phyloP scores from a whole-genome alignment of 1,140 invertebrate genomes.

The Metopolophium dirhodum region DNA sequence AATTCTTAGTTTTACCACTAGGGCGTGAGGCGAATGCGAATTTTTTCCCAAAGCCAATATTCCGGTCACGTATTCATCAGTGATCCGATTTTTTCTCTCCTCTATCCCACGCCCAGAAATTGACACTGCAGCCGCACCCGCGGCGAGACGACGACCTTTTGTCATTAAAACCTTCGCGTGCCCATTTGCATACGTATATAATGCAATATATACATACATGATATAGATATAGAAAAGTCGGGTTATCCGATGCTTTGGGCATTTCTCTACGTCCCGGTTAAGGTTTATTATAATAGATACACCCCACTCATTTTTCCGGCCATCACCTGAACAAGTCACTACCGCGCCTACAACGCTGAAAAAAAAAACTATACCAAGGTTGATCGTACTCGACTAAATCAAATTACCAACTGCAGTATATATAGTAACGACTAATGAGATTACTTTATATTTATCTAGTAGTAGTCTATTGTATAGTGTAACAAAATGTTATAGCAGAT shows the following conservation, averaged over 20 bases:
- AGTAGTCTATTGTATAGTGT: neutral
- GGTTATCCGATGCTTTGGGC: neutral
- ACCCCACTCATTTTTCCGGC: neutral
- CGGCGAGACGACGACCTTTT: constrained; percentile 20
- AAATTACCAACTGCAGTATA: neutral
- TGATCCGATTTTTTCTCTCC: constrained; percentile 50
- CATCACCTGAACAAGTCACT: neutral
- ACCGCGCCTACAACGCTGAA: neutral
- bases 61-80: constrained; percentile 51
- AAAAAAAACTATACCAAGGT: neutral
- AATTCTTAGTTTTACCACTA: constrained; percentile 48
- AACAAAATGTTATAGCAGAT: neutral
- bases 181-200: constrained; percentile 39
- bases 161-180: constrained; percentile 42
- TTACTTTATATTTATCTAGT: neutral
- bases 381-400: neutral
- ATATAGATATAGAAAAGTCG: constrained; percentile 24
- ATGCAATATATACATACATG: neutral
- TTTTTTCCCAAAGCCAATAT: constrained; percentile 27
- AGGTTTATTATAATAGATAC: neutral
- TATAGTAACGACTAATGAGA: neutral
- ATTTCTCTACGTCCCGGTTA: neutral
- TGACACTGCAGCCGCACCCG: neutral
- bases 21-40: constrained; percentile 44
- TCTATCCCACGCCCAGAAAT: neutral